Conservation (phyloP, 2,888 invertebrate genomes). For the Balanococcus diminutus region DNA sequence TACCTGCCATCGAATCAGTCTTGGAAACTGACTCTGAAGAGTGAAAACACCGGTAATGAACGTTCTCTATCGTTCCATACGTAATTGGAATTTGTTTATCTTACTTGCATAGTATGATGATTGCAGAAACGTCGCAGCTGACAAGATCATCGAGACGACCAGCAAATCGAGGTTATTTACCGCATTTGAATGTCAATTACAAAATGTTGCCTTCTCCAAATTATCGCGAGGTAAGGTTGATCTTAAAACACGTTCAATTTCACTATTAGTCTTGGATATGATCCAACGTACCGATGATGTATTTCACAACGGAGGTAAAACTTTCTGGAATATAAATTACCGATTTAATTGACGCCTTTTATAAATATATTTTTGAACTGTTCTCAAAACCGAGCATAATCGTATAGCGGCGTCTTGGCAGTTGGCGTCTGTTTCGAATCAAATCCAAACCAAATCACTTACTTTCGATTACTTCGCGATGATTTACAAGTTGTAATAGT, state of each 20-base stretch:
- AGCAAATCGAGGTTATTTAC: conserved; percentile 8
- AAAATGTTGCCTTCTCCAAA: conserved; percentile 45
- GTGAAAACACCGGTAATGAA: conserved; percentile 25
- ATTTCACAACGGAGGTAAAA: background rate
- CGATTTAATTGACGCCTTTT: conserved; percentile 30
- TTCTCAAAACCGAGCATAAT: background rate
- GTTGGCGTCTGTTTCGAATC: background rate
- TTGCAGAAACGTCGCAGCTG: conserved; percentile 20
- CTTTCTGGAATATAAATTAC: conserved; percentile 10
- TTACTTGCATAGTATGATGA: background rate
- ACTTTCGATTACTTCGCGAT: background rate
- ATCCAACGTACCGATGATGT: conserved; percentile 24
- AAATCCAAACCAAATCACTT: background rate
- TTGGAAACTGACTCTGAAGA: conserved; percentile 47
- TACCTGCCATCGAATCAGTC: conserved; percentile 27
- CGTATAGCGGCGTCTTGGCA: background rate
- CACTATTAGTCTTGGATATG: conserved; percentile 20
- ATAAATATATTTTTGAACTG: background rate
- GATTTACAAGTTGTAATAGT: background rate
- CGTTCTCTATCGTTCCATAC: background rate
- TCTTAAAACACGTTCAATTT: conserved; percentile 9
- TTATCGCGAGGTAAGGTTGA: conserved; percentile 45
- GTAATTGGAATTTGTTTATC: background rate
- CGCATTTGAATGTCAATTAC: conserved; percentile 50
- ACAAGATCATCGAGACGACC: background rate